Evolutionary conservation across 2,888 invertebrate genomes (phyloP).

Genomic region (Dorcus hopei): DNA sequence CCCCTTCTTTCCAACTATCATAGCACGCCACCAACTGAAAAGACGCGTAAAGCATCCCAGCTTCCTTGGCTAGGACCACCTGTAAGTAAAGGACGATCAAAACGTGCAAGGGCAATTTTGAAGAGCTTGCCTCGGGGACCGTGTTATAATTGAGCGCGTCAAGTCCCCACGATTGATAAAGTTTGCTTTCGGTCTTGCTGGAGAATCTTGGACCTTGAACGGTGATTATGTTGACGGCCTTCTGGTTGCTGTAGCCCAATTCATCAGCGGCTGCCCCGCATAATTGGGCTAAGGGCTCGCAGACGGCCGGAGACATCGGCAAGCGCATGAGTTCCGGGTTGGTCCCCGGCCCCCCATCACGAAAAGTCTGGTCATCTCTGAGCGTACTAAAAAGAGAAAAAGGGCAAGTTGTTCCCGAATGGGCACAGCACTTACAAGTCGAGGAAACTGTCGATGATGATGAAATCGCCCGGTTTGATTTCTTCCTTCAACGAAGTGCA

Average conservation of each 20-base stretch:
- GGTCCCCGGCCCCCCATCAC: constrained; percentile 65
- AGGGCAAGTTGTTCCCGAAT: not conserved
- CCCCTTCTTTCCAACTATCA: constrained; percentile 87
- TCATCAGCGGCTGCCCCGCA: constrained; percentile 64
- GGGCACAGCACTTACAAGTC: constrained; percentile 56
- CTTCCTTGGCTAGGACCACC: constrained; percentile 92
- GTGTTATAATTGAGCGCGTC: constrained; percentile 96
- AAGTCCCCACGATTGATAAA: constrained; percentile 85
- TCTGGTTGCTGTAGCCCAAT: constrained; percentile 43
- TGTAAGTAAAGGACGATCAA: constrained; percentile 40
- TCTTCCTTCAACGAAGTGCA: constrained; percentile 88
- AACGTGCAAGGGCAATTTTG: not conserved
- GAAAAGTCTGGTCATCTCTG: constrained; percentile 73
- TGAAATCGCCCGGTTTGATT: constrained; percentile 84
- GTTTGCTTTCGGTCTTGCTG: constrained; percentile 83
- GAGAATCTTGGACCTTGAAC: constrained; percentile 93
- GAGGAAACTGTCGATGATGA: constrained; percentile 83
- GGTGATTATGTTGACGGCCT: constrained; percentile 67
- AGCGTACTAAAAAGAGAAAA: constrained; percentile 53
- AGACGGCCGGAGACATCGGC: constrained; percentile 90
- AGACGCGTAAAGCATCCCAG: constrained; percentile 86
- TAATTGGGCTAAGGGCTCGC: constrained; percentile 66
- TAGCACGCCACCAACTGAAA: constrained; percentile 95
- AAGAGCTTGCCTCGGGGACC: constrained; percentile 80
- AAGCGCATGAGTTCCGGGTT: constrained; percentile 85